Evolutionary conservation across 2,888 invertebrate species (phyloP).

Genomic region (Glyphotaelius pellucidus): DNA sequence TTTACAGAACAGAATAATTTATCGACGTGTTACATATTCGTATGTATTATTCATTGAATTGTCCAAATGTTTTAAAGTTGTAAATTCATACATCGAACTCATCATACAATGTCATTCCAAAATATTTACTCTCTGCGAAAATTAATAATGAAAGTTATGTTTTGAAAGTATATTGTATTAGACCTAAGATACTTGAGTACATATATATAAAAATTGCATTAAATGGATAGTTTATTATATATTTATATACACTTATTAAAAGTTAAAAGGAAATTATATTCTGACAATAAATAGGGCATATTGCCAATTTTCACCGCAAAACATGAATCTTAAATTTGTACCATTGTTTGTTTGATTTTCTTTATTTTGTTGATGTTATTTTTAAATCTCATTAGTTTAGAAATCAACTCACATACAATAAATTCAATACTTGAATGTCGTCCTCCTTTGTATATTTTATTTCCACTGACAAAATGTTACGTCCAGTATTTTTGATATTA

Average conservation of each 20-base stretch:
- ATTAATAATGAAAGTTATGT: conserved; percentile 64
- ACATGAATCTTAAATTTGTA: conserved; percentile 12
- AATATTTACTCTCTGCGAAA: conserved; percentile 57
- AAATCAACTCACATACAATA: background rate
- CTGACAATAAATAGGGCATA: conserved; percentile 65
- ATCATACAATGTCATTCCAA: conserved; percentile 65
- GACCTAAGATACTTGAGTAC: conserved; percentile 48
- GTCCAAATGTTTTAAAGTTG: conserved; percentile 27
- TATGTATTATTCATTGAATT: conserved; percentile 2
- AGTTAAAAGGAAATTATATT: conserved; percentile 65
- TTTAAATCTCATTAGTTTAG: conserved; percentile 15
- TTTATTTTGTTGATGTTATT: background rate
- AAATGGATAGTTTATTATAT: conserved; percentile 64
- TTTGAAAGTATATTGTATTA: conserved; percentile 66
- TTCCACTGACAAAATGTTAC: background rate
- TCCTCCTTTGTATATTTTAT: background rate
- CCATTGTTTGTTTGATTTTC: background rate
- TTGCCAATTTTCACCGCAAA: conserved; percentile 31
- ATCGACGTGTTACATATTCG: background rate
- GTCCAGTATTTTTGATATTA: conserved; percentile 40
- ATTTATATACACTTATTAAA: conserved; percentile 64
- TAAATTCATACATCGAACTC: conserved; percentile 41
- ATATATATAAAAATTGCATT: conserved; percentile 58
- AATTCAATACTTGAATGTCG: background rate
- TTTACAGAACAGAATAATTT: background rate